phyloP scores from a whole-genome alignment of 2,888 invertebrate genomes.

The Lissocephala sabroskyi region DNA sequence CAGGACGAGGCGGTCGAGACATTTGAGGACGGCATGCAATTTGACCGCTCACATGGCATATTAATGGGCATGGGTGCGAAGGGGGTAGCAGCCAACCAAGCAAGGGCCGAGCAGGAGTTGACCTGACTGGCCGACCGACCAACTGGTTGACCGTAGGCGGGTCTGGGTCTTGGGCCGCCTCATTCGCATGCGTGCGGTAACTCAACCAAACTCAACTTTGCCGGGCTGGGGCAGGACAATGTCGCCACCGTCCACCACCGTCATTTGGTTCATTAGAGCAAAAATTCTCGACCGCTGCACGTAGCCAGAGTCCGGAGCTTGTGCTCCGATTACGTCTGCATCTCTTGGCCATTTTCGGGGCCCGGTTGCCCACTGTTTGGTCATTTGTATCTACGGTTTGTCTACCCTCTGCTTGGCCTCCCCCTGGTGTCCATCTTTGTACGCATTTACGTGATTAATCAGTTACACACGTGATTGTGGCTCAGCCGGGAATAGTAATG shows the following conservation, averaged over 20 bases:
- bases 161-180: constrained; percentile 14
- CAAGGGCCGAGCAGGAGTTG: constrained; percentile 1
- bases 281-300: constrained; percentile 51
- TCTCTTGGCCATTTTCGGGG: not conserved
- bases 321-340: not conserved
- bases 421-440: constrained; percentile 27
- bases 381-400: not conserved
- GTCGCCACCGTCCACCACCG: constrained; percentile 36
- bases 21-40: constrained; percentile 51
- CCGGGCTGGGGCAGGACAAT: constrained; percentile 8
- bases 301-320: constrained; percentile 7
- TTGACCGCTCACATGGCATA: constrained; percentile 58
- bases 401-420: not conserved
- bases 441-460: constrained; percentile 64
- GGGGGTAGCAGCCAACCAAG: constrained; percentile 34
- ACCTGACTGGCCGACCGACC: constrained; percentile 3
- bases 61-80: constrained; percentile 33
- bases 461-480: constrained; percentile 53
- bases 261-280: constrained; percentile 63
- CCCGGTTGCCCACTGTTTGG: not conserved
- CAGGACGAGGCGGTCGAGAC: constrained; percentile 24
- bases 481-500: not conserved
- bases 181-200: constrained; percentile 41
- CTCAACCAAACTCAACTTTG: constrained; percentile 18
- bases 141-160: not conserved